Evolutionary conservation across 1,140 invertebrate species (phyloP).

Genomic region (Hylaeus anthracinus): DNA sequence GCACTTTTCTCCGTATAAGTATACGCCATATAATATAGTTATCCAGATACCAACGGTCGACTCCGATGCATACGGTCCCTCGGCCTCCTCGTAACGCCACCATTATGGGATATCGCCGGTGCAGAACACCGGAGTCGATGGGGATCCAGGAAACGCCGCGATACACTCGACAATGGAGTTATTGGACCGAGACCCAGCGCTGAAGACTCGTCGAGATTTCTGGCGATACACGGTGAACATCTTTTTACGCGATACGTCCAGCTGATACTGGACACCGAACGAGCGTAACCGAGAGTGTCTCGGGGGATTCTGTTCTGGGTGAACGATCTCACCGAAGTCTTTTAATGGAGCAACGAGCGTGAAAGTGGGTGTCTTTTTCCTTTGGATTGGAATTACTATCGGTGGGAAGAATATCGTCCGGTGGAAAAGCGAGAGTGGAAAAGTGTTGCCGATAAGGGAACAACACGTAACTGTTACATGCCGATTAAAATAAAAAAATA

Average conservation of each 20-base stretch:
- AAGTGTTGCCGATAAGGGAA: no score
- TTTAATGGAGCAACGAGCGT: background rate
- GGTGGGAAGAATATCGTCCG: no score
- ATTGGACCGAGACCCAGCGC: slow-evolving; percentile 35
- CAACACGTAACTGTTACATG: no score
- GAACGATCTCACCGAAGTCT: background rate
- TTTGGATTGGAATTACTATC: no score
- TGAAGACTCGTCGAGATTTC: slow-evolving; percentile 28
- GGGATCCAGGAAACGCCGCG: slow-evolving; percentile 49
- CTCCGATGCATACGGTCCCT: slow-evolving; percentile 52
- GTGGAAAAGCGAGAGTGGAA: no score
- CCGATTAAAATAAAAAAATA: no score
- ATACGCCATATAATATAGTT: slow-evolving; percentile 72
- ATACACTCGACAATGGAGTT: slow-evolving; percentile 53
- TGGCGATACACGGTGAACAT: slow-evolving; percentile 6
- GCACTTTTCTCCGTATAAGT: slow-evolving; percentile 68
- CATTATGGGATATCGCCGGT: slow-evolving; percentile 56
- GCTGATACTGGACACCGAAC: background rate
- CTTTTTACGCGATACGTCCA: background rate
- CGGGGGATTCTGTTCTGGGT: background rate
- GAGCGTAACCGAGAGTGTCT: background rate
- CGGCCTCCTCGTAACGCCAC: slow-evolving; percentile 46
- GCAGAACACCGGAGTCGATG: slow-evolving; percentile 61
- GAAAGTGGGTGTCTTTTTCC: no score
- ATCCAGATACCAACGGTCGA: slow-evolving; percentile 57